Evolutionary conservation across 2,888 invertebrate species (phyloP), one percentile per base, ranked within the genome.

Genomic region (Thecocarcelia acutangulata): DNA sequence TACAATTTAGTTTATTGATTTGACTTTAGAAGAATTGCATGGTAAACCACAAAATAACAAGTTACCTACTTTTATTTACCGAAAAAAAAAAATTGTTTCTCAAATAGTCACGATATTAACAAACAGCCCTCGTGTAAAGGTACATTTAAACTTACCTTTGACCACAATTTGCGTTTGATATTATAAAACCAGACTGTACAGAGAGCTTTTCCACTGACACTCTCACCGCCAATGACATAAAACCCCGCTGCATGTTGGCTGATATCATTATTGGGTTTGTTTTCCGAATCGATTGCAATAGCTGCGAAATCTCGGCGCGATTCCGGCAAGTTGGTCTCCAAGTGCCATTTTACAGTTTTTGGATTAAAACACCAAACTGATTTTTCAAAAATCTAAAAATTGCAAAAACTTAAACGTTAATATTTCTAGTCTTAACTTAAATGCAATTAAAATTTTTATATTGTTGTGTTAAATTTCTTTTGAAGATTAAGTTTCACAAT

Each of bases 301-400:
- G 94, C 91, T 0, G 94, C 94, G 85, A 95, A 95, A 90, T 94
- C 94, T 88, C 94, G 93, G 84, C 95, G 91, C 0, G 93, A 92
- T 24, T 92, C 91, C 17, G 92, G 91, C 85, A 95, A 92, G 13
- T 92, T 92, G 1, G 92, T 91, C 87, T 95, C 94, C 80, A 92
- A 92, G 86, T 91, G 93, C 95, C 95, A 95, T 58, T 92, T 92
- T 19, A 93, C 90, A 0, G 92, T 92, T 9, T 92, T 92, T 0
- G 94, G 94, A 87, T 95, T 94, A 86, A 93, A 94, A 87, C 94
- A 94, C 94, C 94, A 95, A 46, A 94, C 93, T 0, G 93, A 93
- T 15, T 93, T 93, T 83, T 86, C 86, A 59, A 86, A 87, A 50
- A 85, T 40, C 87, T 3, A 93, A 5, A 46, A 24, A 33, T 21